A percentile compares a stretch with the other conserved stretches of the same genome.
These are phyloP conservation scores for Melangyna quadrimaculata DNA, from an alignment of 2,888 invertebrate species.

Conservation along the genomic window DNA sequence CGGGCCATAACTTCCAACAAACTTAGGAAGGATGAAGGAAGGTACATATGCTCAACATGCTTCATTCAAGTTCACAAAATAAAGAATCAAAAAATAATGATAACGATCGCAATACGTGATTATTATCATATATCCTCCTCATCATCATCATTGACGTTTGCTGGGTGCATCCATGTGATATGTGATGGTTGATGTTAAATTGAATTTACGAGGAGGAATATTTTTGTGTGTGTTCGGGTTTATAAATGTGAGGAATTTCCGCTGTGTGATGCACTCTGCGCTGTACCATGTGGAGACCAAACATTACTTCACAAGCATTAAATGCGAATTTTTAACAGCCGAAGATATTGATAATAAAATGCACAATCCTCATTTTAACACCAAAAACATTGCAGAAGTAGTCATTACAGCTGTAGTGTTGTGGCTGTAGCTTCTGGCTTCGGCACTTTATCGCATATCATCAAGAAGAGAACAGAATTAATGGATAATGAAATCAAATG, in stretches of 20 bases:
- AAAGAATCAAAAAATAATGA: conserved; percentile 68
- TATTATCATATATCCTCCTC: conserved; percentile 51
- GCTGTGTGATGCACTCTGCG: background rate
- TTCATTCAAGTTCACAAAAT: conserved; percentile 29
- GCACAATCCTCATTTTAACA: conserved; percentile 61
- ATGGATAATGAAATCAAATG: no score
- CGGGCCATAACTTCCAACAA: conserved; percentile 56
- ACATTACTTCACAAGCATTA: conserved; percentile 49
- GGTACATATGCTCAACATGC: conserved; percentile 30
- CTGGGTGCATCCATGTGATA: conserved; percentile 27
- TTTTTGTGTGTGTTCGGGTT: background rate
- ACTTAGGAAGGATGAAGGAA: background rate
- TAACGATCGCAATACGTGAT: conserved; percentile 61
- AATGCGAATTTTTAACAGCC: conserved; percentile 66
- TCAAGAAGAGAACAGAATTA: background rate
- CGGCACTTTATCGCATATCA: conserved; percentile 18
- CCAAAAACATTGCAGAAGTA: conserved; percentile 46
- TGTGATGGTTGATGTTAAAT: conserved; percentile 33
- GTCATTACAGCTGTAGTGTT: conserved; percentile 32
- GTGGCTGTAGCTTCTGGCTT: conserved; percentile 36
- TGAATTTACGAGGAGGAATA: background rate
- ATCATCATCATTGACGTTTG: conserved; percentile 19
- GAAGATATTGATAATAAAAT: conserved; percentile 69
- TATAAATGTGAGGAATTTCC: conserved; percentile 53
- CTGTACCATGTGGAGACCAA: background rate